A percentile compares a stretch with the other conserved stretches of the same genome.
phyloP scores from a whole-genome alignment of 2,888 invertebrate genomes.

The Amiota communis region DNA sequence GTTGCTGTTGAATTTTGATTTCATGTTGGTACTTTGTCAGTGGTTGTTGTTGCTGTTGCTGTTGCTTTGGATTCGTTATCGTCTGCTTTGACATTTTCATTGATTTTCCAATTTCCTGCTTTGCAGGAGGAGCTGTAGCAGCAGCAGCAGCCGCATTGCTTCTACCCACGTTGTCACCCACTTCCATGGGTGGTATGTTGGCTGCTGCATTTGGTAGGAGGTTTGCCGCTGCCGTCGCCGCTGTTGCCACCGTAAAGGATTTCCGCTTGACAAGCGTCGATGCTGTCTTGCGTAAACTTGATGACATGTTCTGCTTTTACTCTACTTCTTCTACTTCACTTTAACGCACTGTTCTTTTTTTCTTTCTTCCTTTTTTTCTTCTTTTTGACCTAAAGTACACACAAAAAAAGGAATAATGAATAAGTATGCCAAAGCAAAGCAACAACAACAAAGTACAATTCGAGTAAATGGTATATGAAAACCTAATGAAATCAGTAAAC shows the following conservation, averaged over 20 bases:
- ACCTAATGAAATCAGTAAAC: no score
- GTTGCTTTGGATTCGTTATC: constrained; percentile 24
- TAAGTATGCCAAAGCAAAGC: no score
- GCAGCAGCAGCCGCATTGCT: neutral
- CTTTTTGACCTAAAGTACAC: no score
- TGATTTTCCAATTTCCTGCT: constrained; percentile 64
- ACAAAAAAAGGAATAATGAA: neutral
- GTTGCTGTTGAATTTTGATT: neutral
- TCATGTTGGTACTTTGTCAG: no score
- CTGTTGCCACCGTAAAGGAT: constrained; percentile 61
- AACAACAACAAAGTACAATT: no score
- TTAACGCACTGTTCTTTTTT: neutral
- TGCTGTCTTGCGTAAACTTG: constrained; percentile 62
- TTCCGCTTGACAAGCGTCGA: constrained; percentile 62
- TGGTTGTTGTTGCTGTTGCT: neutral
- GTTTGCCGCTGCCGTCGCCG: constrained; percentile 38
- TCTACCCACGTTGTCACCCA: constrained; percentile 52
- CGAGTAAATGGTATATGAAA: no score
- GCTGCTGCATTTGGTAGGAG: constrained; percentile 34
- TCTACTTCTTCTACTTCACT: neutral
- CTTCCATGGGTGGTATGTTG: constrained; percentile 36
- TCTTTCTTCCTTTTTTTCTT: neutral
- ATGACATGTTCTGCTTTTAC: constrained; percentile 51
- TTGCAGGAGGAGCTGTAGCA: constrained; percentile 39
- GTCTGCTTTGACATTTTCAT: constrained; percentile 52